These are phyloP conservation scores for Meandrina meandrites DNA, from an alignment of 92 coral and sea anemone species.

Conservation along the genomic window DNA sequence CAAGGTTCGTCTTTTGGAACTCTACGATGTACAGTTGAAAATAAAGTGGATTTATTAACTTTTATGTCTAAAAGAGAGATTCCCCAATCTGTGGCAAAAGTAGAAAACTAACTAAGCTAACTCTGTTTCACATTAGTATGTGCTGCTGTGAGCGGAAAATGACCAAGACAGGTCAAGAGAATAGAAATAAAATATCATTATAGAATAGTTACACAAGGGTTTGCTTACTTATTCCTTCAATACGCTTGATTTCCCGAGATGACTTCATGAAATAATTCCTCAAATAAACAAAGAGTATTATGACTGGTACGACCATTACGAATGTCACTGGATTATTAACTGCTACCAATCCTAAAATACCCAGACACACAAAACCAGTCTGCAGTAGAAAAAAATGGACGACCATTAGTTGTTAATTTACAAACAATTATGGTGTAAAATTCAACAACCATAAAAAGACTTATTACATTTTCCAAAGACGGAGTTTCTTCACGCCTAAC, in stretches of 20 bases:
- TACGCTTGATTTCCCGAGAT: conserved; percentile 78
- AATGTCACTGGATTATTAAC: conserved; percentile 72
- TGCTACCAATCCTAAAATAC: conserved; percentile 70
- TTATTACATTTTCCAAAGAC: not conserved
- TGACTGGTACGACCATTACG: conserved; percentile 63
- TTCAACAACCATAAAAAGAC: not conserved
- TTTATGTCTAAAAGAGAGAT: not conserved
- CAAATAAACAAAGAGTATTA: conserved; percentile 44
- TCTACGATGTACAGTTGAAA: too few species aligned
- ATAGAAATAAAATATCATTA: not conserved
- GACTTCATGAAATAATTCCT: conserved; percentile 84
- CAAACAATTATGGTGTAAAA: not conserved
- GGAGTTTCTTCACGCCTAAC: not conserved
- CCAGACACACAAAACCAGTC: conserved; percentile 72
- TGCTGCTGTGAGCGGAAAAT: too few species aligned
- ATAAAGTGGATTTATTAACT: too few species aligned
- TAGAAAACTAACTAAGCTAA: too few species aligned
- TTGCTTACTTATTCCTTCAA: conserved; percentile 80
- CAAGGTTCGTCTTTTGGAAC: too few species aligned
- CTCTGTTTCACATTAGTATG: too few species aligned
- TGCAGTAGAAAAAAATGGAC: not conserved
- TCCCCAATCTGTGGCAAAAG: too few species aligned
- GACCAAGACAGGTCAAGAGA: not conserved
- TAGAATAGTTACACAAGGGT: not conserved
- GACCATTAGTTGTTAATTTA: not conserved